Evolutionary conservation across 2,113 vertebrate species (phyloP), one percentile per base, ranked within the genome.

Genomic region (Solea senegalensis): DNA sequence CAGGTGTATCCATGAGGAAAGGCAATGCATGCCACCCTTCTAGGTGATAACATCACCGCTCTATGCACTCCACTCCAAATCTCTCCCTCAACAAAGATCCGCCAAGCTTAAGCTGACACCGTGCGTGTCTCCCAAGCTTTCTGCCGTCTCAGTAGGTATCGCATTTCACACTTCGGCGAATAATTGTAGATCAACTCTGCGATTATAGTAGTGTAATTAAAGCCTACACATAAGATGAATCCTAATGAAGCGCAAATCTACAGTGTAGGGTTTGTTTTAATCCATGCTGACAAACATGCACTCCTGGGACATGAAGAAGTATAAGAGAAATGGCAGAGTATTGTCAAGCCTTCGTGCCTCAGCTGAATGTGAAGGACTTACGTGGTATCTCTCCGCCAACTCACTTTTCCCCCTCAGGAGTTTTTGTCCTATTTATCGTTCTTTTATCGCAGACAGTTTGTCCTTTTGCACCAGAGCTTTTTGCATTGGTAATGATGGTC

Each of bases 1-100:
- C 91, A 91, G 85, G 89, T 93, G 90, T 85, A 92, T 84, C 85
- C 83, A 41, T 86, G 90, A 88, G 86, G 92, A 91, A 92, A 88
- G 57, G 72, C 69, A 46, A 81, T 28, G 75, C 83, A 78, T 69
- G 82, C 81, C 79, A 71, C 77, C 76, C 21, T 79, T 72, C 74
- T 69, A 59, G 27, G 58, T 49, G 89, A 92, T 92, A 91, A 77
- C 86, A 91, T 93, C 91, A 1, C 65, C 43, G 63, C 72, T 74
- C 60, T 54, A 21, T 76, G 74, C 75, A 59, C 80, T 72, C 59
- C 46, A 39, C 82, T 70, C 82, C 65, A 67, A 83, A 83, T 80
- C 80, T 60, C 65, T 63, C 56, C 58, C 26, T 40, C 59, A 65
- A 74, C 71, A 85, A 78, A 82, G 76, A 83, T 72, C 63, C 56